A percentile compares a stretch with the other conserved stretches of the same genome.
These are phyloP conservation scores for Coelopa pilipes DNA, from an alignment of 2,888 invertebrate genomes.

Conservation along the genomic window DNA sequence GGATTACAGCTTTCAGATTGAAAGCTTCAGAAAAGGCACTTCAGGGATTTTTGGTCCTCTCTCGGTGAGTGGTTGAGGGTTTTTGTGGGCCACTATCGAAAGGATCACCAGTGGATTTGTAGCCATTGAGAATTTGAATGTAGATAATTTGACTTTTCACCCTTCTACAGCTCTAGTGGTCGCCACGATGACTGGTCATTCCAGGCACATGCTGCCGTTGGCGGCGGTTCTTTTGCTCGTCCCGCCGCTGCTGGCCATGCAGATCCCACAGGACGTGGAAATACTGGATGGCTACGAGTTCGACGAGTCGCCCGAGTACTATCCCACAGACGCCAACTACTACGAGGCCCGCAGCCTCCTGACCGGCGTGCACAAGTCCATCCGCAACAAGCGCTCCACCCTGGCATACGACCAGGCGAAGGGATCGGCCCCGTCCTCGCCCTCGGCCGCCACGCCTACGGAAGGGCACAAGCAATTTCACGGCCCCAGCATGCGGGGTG, in stretches of 20 bases:
- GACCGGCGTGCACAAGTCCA: slow-evolving; percentile 52
- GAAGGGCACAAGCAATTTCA: slow-evolving; percentile 9
- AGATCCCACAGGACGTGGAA: slow-evolving; percentile 60
- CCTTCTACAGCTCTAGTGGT: not conserved
- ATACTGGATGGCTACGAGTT: slow-evolving; percentile 58
- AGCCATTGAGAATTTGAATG: not conserved
- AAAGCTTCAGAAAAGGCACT: not conserved
- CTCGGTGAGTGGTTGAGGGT: not conserved
- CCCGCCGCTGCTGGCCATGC: slow-evolving; percentile 43
- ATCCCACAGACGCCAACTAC: slow-evolving; percentile 53
- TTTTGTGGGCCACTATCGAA: not conserved
- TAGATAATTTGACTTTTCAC: not conserved
- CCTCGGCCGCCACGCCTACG: not conserved
- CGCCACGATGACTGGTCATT: not conserved
- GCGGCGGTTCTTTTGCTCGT: slow-evolving; percentile 18
- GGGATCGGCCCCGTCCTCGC: slow-evolving; percentile 26
- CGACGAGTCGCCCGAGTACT: slow-evolving; percentile 55
- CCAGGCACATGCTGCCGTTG: slow-evolving; percentile 16
- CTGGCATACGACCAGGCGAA: slow-evolving; percentile 52
- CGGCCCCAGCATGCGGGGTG: not conserved
- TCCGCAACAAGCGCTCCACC: slow-evolving; percentile 57
- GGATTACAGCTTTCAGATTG: not conserved
- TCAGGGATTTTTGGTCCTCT: not conserved
- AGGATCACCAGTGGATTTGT: too few species aligned
- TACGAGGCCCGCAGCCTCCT: slow-evolving; percentile 53